Evolutionary conservation across 2,888 invertebrate genomes (phyloP), one percentile per base, ranked within the genome.

Genomic region (Drosophila paramelanica): DNA sequence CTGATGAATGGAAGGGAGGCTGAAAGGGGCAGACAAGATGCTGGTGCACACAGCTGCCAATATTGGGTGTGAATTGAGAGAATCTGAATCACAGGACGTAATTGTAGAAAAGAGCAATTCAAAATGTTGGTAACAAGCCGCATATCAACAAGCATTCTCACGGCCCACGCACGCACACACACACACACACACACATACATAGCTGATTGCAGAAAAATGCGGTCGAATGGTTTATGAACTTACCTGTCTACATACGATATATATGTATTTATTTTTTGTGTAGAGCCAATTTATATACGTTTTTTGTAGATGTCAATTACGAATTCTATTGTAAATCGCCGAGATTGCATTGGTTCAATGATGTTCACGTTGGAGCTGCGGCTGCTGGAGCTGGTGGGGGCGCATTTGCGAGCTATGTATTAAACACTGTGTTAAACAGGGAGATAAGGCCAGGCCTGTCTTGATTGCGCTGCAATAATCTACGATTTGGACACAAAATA

Each of bases 131-230:
- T 57, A 50, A 25, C 36, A 50, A 31, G 41, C 60, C 60, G 61
- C 77, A 59, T 75, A 75, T 75, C 73, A 75, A 75, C 77, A 77
- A 67, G 67, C 77, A 77, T 59, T 77, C 73, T 67, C 74, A 67
- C 64, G 47, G 49, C 66, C 59, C 39, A 42, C 52, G 46, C 42
- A 42, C 45, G 47, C 36, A 42, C 41, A 41, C 49, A 57, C 36
- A 33, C 20, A 43, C 33, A 4, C 39, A 52, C 14, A 25, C 52
- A 43, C 13, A 25, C 5, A 27, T n/a, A n/a, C 27, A 42, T 33
- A 10, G 33, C 8, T 56, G 56, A n/a, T 59, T 72, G 77, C 56
- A 53, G 53, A 77, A 75, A 73, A 75, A 75, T 75, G 75, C 75
- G 75, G 77, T 77, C 73, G 67, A 68, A 64, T 73, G 64, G 31